Evolutionary conservation across 2,888 invertebrate genomes (phyloP), one percentile per base, ranked within the genome.

Genomic region (Mellilla xanthometata): DNA sequence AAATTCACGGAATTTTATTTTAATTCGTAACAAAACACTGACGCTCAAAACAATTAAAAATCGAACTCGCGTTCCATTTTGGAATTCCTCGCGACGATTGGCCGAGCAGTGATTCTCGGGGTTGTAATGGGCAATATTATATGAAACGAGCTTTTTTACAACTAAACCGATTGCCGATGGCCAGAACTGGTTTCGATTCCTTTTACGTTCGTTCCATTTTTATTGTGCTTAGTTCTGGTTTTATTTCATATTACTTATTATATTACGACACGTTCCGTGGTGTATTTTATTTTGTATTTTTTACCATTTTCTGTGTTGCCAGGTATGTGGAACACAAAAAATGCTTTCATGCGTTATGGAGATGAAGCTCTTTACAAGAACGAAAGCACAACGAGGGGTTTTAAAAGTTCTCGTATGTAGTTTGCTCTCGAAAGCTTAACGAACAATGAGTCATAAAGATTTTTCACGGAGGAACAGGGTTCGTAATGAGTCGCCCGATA

Each of bases 121-220:
- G 78, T 80, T 78, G 85, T 86, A 86, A 86, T 86, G 82, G 85
- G 81, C 76, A 85, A 87, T 88, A 84, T 84, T 85, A 83, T 84
- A 83, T 79, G 83, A 79, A 87, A 88, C 82, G 83, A 74, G 78
- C 75, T 72, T 86, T 85, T 88, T 88, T 85, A 88, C 81, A 85
- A 78, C 86, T 85, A 83, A 81, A 81, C 76, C 78, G 77, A 84
- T 80, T 76, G 76, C 73, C 76, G 74, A 38, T 38, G 39, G 72
- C 61, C 75, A 77, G 69, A 82, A 86, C 88, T 62, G 85, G 87
- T 87, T 84, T 68, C 64, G 67, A 77, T 76, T 76, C 79, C 75
- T 78, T 82, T 79, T 74, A 78, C 65, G 76, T 72, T 72, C 70
- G 72, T 81, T 78, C 77, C 74, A 73, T 81, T 83, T 70, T 83